phyloP scores from a whole-genome alignment of 2,113 vertebrate species.

The Eulacestoma nigropectus region DNA sequence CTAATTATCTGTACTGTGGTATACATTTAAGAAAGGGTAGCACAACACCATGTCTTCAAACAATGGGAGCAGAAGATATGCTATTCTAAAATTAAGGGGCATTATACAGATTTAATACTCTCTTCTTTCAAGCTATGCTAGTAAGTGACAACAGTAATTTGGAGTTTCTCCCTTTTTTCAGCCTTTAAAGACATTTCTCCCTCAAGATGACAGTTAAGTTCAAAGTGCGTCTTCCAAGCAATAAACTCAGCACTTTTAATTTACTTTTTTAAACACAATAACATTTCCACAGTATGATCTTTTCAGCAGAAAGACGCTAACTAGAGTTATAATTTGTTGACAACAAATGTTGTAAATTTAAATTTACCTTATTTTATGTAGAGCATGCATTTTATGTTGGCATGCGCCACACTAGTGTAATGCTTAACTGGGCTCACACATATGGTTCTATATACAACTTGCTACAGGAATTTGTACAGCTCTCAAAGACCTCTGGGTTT shows the following conservation, averaged over 20 bases:
- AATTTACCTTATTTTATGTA: not conserved
- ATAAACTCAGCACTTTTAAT: not conserved
- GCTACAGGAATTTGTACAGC: not conserved
- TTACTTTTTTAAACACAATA: not conserved
- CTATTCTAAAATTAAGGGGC: not conserved
- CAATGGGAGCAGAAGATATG: accelerated
- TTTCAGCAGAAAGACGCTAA: not conserved
- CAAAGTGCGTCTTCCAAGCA: not conserved
- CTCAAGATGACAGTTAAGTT: not conserved
- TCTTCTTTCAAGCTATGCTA: not conserved
- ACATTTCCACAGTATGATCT: not conserved
- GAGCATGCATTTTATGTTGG: not conserved
- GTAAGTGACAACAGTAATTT: not conserved
- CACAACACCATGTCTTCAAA: not conserved
- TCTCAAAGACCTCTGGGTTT: not conserved
- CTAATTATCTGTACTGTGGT: not conserved
- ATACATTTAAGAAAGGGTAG: not conserved
- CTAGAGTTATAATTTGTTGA: not conserved
- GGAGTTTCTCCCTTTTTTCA: not conserved
- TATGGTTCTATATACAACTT: not conserved
- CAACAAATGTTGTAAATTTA: not conserved
- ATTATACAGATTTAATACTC: not conserved
- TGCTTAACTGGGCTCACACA: not conserved
- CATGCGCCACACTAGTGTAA: not conserved
- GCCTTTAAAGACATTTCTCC: not conserved